A percentile compares a stretch with the other conserved stretches of the same genome.
Conservation (phyloP, 2,797 vertebrate genomes). For the Nothura maculosa region DNA sequence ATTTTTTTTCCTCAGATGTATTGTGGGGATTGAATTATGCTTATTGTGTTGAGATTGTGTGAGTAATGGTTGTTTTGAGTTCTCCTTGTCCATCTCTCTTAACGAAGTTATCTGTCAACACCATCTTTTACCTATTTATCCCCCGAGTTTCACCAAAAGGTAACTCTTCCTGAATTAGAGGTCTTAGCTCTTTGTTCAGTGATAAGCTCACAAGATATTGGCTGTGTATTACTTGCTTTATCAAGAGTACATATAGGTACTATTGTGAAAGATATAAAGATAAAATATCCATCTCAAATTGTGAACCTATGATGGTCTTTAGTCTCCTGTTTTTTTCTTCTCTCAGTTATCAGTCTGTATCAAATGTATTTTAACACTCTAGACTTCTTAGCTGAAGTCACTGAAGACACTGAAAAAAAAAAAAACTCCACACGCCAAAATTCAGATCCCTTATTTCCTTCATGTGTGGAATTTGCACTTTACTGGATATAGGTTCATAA, state of each 20-base stretch:
- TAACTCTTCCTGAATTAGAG: not conserved
- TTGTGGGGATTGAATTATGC: not conserved
- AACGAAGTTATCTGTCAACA: not conserved
- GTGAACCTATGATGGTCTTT: not conserved
- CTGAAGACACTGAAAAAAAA: fast-evolving
- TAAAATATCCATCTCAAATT: not conserved
- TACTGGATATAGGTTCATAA: fast-evolving
- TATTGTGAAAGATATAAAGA: fast-evolving
- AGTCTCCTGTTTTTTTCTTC: not conserved
- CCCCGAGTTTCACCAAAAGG: not conserved
- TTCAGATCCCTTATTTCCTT: not conserved
- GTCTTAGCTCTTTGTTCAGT: not conserved
- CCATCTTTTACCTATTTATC: not conserved
- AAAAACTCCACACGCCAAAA: not conserved
- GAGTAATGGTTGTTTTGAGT: not conserved
- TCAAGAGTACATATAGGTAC: not conserved
- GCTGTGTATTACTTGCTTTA: no score
- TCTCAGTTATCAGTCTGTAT: not conserved
- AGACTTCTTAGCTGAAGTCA: no score
- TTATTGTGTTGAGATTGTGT: not conserved
- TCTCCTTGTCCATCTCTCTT: not conserved
- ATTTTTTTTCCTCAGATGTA: not conserved
- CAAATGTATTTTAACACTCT: fast-evolving
- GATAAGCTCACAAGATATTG: not conserved
- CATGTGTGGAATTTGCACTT: not conserved